Conservation (phyloP, 2,113 vertebrate species). For the Seriola dumerili region DNA sequence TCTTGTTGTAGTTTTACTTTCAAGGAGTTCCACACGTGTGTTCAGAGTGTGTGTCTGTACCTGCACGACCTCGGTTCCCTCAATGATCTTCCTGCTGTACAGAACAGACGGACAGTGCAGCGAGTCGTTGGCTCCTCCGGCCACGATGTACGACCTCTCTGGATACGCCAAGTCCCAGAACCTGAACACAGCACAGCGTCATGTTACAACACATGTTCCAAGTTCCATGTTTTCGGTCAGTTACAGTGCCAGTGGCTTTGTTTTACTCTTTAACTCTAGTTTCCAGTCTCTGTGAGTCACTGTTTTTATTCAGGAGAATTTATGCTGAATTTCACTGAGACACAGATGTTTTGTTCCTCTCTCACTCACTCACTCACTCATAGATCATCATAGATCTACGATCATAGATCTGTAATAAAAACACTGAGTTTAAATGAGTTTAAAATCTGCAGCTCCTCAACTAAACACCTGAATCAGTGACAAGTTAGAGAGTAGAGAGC, state of each 20-base stretch:
- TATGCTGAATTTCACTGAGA: not conserved
- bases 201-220: too few relatives aligned
- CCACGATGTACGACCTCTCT: constrained; percentile 95
- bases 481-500: too few relatives aligned
- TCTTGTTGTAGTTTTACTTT: not conserved
- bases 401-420: too few relatives aligned
- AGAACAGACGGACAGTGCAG: constrained; percentile 91
- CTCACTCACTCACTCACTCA: too few relatives aligned
- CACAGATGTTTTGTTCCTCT: not conserved
- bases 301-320: not conserved
- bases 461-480: too few relatives aligned
- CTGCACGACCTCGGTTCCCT: constrained; percentile 98
- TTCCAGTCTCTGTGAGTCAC: too few relatives aligned
- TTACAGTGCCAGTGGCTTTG: too few relatives aligned
- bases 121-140: constrained; percentile 88
- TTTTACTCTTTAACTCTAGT: too few relatives aligned
- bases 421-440: too few relatives aligned
- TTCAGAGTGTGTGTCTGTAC: constrained; percentile 65
- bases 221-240: too few relatives aligned
- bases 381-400: too few relatives aligned
- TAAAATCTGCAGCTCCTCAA: too few relatives aligned
- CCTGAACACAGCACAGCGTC: constrained; percentile 74
- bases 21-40: not conserved
- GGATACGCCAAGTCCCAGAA: constrained; percentile 99
- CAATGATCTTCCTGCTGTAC: constrained; percentile 98